Conservation (phyloP, 2,113 vertebrate species). For the Pangasianodon gigas region DNA sequence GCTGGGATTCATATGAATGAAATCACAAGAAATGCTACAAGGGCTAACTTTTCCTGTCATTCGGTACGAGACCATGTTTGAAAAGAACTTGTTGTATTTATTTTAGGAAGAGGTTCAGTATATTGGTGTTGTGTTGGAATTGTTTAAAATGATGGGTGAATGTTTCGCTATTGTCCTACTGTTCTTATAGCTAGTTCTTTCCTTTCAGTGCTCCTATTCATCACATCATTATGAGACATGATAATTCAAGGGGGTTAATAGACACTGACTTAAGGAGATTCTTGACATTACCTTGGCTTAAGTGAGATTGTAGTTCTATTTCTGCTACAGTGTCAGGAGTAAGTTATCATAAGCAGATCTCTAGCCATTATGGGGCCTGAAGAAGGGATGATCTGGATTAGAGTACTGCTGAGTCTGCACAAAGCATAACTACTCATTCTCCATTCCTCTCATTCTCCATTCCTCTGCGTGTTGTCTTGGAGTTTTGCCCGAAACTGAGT, state of each 20-base stretch:
- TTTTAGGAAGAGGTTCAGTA: not conserved
- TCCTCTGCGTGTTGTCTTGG: not conserved
- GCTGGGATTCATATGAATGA: not conserved
- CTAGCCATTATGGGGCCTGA: not conserved
- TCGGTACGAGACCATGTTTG: not conserved
- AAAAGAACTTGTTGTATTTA: not conserved
- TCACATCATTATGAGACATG: not conserved
- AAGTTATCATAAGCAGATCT: conserved; percentile 12
- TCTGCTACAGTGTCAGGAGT: conserved; percentile 8
- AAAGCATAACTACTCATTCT: conserved; percentile 24
- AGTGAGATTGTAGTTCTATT: conserved; percentile 11
- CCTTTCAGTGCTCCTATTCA: not conserved
- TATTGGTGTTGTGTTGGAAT: not conserved
- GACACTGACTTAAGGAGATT: not conserved
- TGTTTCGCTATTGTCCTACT: not conserved
- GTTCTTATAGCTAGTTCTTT: not conserved
- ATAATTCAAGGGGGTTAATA: not conserved
- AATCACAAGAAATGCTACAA: not conserved
- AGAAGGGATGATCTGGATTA: conserved; percentile 27
- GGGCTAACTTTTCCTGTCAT: not conserved
- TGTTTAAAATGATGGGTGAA: not conserved
- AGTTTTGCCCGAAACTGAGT: not conserved
- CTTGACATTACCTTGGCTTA: conserved; percentile 1
- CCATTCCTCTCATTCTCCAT: not conserved
- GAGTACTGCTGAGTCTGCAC: conserved; percentile 33